Base-by-base conservation (phyloP, 2,113 vertebrate genomes). In the Antigone vipio region DNA sequence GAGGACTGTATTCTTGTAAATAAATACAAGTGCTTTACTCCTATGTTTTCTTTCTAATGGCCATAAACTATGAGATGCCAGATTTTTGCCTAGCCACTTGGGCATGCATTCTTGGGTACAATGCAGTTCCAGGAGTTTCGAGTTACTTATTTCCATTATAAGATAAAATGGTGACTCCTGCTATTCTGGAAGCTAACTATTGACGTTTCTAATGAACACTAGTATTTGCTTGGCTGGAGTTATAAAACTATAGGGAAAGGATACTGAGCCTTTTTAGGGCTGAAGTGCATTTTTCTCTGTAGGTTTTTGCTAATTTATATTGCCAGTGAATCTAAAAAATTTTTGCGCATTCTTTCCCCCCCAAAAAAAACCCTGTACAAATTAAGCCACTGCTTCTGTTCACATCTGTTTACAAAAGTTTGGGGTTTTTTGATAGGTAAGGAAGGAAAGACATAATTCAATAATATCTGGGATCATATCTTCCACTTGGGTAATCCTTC, bases 41-140 rank as follows among this genome's bases (percentile, higher is more conserved):
- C 13, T 30, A 50, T 0, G 0, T 77, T 71, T 75, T 66, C 42
- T 55, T 87, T 40, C 35, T 71, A 21, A 52, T 50, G 42, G 11
- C 40, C 14, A 2, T 42, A 35, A 76, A 17, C 34, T 53, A 9
- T 40, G 42, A 45, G 45, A 7, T 81, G 56, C 19, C 45, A 50
- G 15, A 42, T 47, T 78, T 89, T 78, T 87, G 27, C 64, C 11
- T 23, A 4, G 32, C 9, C 23, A 8, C 42, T 49, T 84, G 50
- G 18, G 16, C 21, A 4, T 24, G 52, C 0, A 0, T 38, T 4
- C 2, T 0, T 76, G 62, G 38, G 19, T n/a, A 10, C 0, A 4
- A 9, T 63, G 9, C 30, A 32, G 24, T 52, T 47, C n/a, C 20
- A 56, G 75, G 55, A 60, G 29, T 64, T 42, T 32, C 32, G 47